Percentiles rank a stretch among this genome's conserved stretches.
Conservation (phyloP, 2,797 vertebrate genomes). For the Lemur catta region DNA sequence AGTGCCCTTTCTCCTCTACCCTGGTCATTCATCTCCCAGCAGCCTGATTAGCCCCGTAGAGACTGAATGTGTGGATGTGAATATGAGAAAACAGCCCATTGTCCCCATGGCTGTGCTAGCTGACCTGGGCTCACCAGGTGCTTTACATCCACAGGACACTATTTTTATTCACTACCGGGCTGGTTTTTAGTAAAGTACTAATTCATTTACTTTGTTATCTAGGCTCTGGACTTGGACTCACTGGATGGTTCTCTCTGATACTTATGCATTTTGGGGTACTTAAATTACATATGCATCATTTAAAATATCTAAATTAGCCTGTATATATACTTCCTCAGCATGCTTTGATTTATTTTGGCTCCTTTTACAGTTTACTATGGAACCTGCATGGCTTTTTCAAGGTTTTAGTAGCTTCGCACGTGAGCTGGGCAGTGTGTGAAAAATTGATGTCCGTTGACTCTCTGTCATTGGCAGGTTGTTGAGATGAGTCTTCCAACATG, state of each 20-base stretch:
- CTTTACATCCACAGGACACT: neutral
- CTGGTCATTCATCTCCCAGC: neutral
- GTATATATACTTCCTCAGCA: neutral
- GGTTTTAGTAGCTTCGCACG: neutral
- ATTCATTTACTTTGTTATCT: neutral
- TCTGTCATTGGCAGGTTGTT: neutral
- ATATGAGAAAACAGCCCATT: neutral
- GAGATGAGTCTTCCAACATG: neutral
- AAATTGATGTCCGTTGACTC: constrained; percentile 9
- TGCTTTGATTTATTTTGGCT: neutral
- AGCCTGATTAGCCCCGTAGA: neutral
- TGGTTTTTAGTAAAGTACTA: neutral
- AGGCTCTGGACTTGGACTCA: neutral
- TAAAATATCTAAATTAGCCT: neutral
- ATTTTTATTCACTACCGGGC: neutral
- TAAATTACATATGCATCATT: neutral
- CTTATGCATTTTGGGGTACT: neutral
- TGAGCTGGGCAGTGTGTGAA: neutral
- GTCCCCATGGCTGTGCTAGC: neutral
- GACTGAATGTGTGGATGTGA: neutral
- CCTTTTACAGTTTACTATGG: constrained; percentile 12
- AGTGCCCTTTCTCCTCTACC: neutral
- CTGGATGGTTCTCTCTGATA: neutral
- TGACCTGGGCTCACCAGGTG: neutral
- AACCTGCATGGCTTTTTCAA: constrained; percentile 8